phyloP scores from a whole-genome alignment of 2,888 invertebrate species.

The Sipha maydis region DNA sequence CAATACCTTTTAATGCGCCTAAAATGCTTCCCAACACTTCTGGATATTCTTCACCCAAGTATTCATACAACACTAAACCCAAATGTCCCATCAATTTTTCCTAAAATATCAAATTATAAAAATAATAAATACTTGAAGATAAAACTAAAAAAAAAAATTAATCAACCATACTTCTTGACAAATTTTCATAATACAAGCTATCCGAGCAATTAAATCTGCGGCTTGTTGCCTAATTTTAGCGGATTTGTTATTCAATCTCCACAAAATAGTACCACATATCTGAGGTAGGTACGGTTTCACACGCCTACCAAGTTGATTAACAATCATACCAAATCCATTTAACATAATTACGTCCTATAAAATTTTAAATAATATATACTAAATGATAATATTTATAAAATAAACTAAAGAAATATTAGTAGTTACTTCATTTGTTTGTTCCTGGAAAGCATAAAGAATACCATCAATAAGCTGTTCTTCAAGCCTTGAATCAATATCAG shows the following conservation, averaged over 20 bases:
- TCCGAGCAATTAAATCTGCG: constrained; percentile 97
- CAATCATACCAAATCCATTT: constrained; percentile 99
- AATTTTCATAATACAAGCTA: constrained; percentile 99
- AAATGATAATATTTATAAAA: background rate
- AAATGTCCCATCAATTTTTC: constrained; percentile 99
- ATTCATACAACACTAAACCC: constrained; percentile 98
- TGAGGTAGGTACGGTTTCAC: constrained; percentile 98
- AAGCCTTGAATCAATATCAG: constrained; percentile 96
- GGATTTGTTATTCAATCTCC: constrained; percentile 99
- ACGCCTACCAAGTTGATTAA: constrained; percentile 95
- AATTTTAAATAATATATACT: background rate
- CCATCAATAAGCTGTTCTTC: constrained; percentile 99
- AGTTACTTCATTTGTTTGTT: constrained; percentile 95
- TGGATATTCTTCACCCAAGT: constrained; percentile 98
- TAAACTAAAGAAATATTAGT: background rate
- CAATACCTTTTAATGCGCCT: constrained; percentile 98
- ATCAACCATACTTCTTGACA: constrained; percentile 84
- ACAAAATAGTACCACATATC: constrained; percentile 99
- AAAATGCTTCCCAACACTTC: constrained; percentile 98
- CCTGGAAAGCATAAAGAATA: constrained; percentile 98
- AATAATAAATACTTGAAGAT: constrained; percentile 6
- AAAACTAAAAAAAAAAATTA: background rate
- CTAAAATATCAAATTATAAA: constrained; percentile 67
- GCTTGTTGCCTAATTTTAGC: constrained; percentile 99
- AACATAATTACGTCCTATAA: constrained; percentile 96